Evolutionary conservation across 2,888 invertebrate genomes (phyloP).

Genomic region (Gibbula magus): DNA sequence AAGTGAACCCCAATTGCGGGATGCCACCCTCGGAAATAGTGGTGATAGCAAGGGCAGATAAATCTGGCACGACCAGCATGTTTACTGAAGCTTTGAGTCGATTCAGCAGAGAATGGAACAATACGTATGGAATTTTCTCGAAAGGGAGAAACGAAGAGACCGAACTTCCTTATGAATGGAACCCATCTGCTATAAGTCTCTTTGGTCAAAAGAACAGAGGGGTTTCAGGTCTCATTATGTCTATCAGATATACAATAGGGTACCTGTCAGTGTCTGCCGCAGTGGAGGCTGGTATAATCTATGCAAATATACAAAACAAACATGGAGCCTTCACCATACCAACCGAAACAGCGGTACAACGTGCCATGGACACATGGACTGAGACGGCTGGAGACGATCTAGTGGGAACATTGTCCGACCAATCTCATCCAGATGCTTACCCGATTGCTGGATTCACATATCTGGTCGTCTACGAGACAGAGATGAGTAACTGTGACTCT

Average conservation of each 20-base stretch:
- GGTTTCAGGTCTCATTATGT: conserved; percentile 56
- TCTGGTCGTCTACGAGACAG: conserved; percentile 55
- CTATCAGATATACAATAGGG: conserved; percentile 59
- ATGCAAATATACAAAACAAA: conserved; percentile 56
- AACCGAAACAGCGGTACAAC: conserved; percentile 42
- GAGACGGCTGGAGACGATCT: conserved; percentile 26
- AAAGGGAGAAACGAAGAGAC: conserved; percentile 34
- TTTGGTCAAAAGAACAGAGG: conserved; percentile 58
- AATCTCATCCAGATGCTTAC: conserved; percentile 30
- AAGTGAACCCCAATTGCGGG: conserved; percentile 47
- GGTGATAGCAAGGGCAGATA: conserved; percentile 65
- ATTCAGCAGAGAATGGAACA: conserved; percentile 58
- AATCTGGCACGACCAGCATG: conserved; percentile 68
- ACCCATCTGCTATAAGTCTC: conserved; percentile 41
- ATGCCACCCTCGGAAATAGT: conserved; percentile 58
- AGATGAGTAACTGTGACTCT: conserved; percentile 52
- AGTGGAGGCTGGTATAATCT: conserved; percentile 33
- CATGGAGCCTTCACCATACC: conserved; percentile 49
- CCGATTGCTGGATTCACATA: conserved; percentile 70
- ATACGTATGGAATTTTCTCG: conserved; percentile 57
- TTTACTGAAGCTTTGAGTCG: conserved; percentile 65
- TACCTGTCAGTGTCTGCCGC: conserved; percentile 65
- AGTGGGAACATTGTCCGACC: conserved; percentile 38
- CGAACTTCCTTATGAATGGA: conserved; percentile 49
- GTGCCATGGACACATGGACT: conserved; percentile 51